Percentiles rank a stretch among this genome's conserved stretches.
Evolutionary conservation across 2,113 vertebrate genomes (phyloP).

Genomic region (Syngnathoides biaculeatus): DNA sequence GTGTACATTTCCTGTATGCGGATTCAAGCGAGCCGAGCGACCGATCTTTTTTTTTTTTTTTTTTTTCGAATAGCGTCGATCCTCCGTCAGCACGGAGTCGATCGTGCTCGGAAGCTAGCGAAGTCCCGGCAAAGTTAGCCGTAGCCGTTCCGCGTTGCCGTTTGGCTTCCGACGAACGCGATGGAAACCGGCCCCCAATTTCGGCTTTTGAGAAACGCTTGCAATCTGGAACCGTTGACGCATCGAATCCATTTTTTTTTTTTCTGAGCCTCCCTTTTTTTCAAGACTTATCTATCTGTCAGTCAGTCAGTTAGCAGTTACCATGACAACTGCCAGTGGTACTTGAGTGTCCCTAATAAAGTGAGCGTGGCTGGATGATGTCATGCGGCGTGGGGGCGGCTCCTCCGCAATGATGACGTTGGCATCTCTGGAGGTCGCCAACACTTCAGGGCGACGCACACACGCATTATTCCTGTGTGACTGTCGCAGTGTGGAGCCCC

Average conservation of each 20-base stretch:
- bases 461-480: conserved; percentile 10
- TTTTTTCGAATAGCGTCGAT: conserved; percentile 43
- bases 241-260: not conserved
- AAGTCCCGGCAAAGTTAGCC: not conserved
- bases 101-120: not conserved
- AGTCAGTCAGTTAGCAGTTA: not conserved
- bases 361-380: not conserved
- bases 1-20: too few relatives aligned
- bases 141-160: too few relatives aligned
- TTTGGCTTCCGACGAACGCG: too few relatives aligned
- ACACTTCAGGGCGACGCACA: conserved; percentile 42
- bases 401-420: not conserved
- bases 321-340: not conserved
- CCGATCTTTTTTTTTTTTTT: too few relatives aligned
- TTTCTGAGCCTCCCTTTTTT: too few relatives aligned
- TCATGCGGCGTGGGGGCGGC: not conserved
- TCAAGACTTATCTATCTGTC: not conserved
- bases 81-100: conserved; percentile 1
- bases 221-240: not conserved
- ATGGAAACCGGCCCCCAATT: too few relatives aligned
- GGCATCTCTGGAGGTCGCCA: conserved; percentile 38
- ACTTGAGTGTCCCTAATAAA: not conserved
- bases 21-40: too few relatives aligned
- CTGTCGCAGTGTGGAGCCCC: conserved; percentile 39
- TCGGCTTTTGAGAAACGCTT: too few relatives aligned